Evolutionary conservation across 2,888 invertebrate species (phyloP).

Genomic region (Lycocerus yunnanus): DNA sequence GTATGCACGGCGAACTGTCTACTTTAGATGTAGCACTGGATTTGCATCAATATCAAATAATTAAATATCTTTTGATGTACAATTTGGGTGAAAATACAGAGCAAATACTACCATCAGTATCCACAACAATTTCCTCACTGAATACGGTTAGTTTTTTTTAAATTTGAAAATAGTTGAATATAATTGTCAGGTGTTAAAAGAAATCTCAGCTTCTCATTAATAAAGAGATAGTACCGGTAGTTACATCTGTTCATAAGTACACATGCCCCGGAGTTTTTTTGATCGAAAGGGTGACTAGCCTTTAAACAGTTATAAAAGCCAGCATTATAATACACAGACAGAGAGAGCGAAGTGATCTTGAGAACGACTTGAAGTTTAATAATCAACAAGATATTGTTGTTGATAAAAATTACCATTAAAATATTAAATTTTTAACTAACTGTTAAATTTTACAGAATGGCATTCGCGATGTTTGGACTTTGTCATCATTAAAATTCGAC

Average conservation of each 20-base stretch:
- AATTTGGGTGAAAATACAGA: constrained; percentile 88
- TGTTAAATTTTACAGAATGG: constrained; percentile 45
- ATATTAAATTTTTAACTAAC: not conserved
- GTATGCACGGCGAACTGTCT: constrained; percentile 82
- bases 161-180: not conserved
- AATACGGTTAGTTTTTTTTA: constrained; percentile 40
- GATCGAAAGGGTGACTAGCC: no score
- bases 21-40: constrained; percentile 83
- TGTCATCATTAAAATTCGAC: constrained; percentile 80
- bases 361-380: no score
- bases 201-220: no score
- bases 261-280: no score
- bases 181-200: not conserved
- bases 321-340: no score
- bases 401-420: not conserved
- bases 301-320: no score
- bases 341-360: no score
- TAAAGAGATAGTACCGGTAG: no score
- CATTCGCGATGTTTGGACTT: constrained; percentile 69
- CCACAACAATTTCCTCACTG: constrained; percentile 40
- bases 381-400: no score
- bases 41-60: constrained; percentile 82
- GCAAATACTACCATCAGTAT: constrained; percentile 59
- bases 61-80: constrained; percentile 84
- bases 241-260: no score